Conservation (phyloP, 2,113 vertebrate species). For the Gobio gobio region DNA sequence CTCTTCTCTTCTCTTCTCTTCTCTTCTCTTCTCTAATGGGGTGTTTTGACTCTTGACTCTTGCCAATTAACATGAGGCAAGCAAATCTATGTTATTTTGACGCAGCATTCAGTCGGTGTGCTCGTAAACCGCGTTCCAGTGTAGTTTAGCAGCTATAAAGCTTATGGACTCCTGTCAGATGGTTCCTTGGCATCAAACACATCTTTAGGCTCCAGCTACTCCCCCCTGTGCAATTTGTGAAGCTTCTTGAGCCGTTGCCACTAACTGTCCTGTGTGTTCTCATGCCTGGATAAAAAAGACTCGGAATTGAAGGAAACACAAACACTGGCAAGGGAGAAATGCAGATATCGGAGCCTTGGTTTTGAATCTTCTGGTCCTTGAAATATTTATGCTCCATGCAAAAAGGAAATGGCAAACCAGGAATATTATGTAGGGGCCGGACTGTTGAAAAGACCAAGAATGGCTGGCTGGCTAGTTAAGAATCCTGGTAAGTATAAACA, state of each 20-base stretch:
- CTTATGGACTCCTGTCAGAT: conserved; percentile 19
- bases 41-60: background rate
- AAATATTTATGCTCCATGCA: conserved; percentile 3
- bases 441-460: background rate
- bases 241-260: conserved; percentile 7
- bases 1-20: too few species aligned
- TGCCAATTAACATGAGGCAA: background rate
- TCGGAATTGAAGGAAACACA: background rate
- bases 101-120: background rate
- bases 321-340: conserved; percentile 4
- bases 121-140: conserved; percentile 26
- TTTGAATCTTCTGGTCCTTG: background rate
- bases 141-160: conserved; percentile 24
- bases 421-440: background rate
- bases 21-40: too few species aligned
- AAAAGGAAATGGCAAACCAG: background rate
- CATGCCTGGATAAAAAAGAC: background rate
- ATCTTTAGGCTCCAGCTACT: conserved; percentile 13
- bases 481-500: background rate
- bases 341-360: background rate
- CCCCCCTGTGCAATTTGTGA: conserved; percentile 24
- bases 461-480: too few species aligned
- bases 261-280: background rate
- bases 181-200: background rate
- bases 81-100: conserved; percentile 44